These are phyloP conservation scores for Microtus montanus DNA, from an alignment of 2,113 vertebrate species.

Conservation along the genomic window DNA sequence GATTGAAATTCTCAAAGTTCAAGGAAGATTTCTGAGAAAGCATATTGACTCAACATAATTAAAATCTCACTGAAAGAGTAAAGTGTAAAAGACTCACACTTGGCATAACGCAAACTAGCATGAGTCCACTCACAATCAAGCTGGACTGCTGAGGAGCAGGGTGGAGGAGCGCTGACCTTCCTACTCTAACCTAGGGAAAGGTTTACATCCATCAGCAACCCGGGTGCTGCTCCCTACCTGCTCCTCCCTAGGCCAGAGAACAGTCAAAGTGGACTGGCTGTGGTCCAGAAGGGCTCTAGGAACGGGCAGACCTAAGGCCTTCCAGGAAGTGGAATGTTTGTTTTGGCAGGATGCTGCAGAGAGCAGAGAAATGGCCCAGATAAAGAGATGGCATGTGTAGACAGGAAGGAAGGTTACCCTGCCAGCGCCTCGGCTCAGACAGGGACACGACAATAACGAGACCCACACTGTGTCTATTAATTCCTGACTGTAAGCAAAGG, in stretches of 20 bases:
- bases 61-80: neutral
- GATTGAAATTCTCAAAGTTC: neutral
- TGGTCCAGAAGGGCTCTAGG: neutral
- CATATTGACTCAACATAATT: neutral
- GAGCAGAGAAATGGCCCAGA: conserved; percentile 64
- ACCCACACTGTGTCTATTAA: conserved; percentile 45
- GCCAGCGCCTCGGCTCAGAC: conserved; percentile 59
- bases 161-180: neutral
- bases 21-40: neutral
- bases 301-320: conserved; percentile 38
- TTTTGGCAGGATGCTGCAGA: conserved; percentile 62
- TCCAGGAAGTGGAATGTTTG: conserved; percentile 70
- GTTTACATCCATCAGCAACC: neutral
- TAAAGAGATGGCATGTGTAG: conserved; percentile 61
- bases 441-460: conserved; percentile 38
- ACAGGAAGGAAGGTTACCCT: conserved; percentile 65
- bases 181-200: neutral
- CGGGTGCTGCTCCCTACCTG: neutral
- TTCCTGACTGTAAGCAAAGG: conserved; percentile 38
- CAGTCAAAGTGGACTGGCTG: neutral
- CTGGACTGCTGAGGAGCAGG: neutral
- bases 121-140: neutral
- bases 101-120: neutral
- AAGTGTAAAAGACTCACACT: conserved; percentile 1
- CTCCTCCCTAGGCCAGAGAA: neutral